Evolutionary conservation across 2,888 invertebrate genomes (phyloP).

Genomic region (Latrodectus hesperus): DNA sequence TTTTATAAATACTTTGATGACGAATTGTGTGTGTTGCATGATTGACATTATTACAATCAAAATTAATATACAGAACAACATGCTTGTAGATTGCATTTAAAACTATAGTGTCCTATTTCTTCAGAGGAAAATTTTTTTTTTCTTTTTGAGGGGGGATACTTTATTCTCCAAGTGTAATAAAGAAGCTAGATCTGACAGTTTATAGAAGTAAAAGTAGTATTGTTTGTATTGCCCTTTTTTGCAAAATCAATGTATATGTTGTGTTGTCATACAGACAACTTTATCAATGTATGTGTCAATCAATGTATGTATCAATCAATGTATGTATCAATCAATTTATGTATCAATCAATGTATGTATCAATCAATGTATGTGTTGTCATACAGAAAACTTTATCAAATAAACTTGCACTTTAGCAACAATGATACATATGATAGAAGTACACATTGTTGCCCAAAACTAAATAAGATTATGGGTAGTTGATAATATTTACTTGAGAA

Average conservation of each 20-base stretch:
- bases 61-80: background rate
- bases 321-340: no score
- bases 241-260: conserved; percentile 8
- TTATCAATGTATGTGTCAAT: no score
- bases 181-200: background rate
- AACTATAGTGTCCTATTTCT: background rate
- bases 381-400: background rate
- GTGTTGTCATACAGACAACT: background rate
- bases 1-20: background rate
- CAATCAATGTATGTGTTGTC: no score
- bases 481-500: background rate
- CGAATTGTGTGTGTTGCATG: conserved; percentile 5
- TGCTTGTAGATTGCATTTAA: background rate
- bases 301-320: no score
- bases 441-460: background rate
- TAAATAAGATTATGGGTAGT: no score
- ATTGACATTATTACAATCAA: background rate
- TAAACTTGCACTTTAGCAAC: conserved; percentile 10
- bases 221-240: background rate
- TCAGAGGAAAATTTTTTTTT: background rate
- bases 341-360: no score
- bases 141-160: background rate
- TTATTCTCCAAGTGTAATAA: conserved; percentile 6
- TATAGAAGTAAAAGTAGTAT: background rate
- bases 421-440: background rate